Evolutionary conservation across 2,113 vertebrate genomes (phyloP).

Genomic region (Coracopsis vasa): DNA sequence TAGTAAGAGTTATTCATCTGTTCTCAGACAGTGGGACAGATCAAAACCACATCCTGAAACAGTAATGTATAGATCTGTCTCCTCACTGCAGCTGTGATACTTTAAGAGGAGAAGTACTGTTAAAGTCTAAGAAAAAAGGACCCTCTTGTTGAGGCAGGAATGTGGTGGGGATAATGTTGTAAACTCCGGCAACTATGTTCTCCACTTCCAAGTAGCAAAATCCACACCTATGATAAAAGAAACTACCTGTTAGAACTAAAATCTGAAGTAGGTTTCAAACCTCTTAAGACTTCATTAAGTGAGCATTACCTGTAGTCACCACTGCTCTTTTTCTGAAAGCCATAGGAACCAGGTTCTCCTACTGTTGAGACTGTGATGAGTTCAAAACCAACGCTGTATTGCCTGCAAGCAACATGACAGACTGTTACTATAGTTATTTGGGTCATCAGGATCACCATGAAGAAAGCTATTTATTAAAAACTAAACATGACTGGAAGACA

Average conservation of each 20-base stretch:
- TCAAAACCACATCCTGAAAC: not conserved
- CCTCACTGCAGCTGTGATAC: conserved; percentile 91
- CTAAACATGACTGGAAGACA: not conserved
- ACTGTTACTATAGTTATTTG: not conserved
- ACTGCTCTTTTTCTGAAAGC: conserved; percentile 87
- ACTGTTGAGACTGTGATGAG: conserved; percentile 82
- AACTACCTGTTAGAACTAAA: not conserved
- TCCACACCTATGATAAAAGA: conserved; percentile 83
- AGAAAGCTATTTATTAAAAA: not conserved
- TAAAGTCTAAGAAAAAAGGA: conserved; percentile 96
- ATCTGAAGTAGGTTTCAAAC: not conserved
- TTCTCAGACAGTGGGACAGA: not conserved
- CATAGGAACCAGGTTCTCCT: conserved; percentile 81
- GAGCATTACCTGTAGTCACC: conserved; percentile 92
- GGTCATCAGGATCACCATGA: not conserved
- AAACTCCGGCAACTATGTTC: conserved; percentile 85
- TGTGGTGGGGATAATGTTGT: conserved; percentile 94
- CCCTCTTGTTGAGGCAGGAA: conserved; percentile 97
- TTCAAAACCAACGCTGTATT: conserved; percentile 95
- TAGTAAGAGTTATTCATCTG: not conserved
- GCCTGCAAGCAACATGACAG: conserved; percentile 64
- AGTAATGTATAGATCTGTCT: not conserved
- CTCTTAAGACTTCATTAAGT: not conserved
- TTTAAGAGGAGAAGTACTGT: conserved; percentile 81
- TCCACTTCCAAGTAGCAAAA: conserved; percentile 95